Conservation (phyloP, 2,888 invertebrate genomes). For the Fabriciana adippe region DNA sequence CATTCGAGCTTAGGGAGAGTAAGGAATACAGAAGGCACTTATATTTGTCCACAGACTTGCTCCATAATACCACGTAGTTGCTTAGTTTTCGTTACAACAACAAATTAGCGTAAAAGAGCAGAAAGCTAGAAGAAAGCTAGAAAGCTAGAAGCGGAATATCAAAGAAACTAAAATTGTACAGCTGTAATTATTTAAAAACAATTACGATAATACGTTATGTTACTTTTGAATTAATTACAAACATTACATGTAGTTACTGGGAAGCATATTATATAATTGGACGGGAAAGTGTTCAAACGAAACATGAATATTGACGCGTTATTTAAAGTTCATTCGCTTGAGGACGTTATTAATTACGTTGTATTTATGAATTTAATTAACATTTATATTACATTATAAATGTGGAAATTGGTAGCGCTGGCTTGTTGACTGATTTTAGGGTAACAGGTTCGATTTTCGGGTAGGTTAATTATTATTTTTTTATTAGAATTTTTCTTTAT, state of each 20-base stretch:
- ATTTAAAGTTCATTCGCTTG: constrained; percentile 20
- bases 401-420: neutral
- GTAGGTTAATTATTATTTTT: neutral
- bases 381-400: neutral
- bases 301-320: constrained; percentile 25
- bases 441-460: neutral
- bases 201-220: neutral
- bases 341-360: constrained; percentile 20
- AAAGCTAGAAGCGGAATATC: too few relatives aligned
- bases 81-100: too few relatives aligned
- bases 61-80: too few relatives aligned
- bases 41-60: too few relatives aligned
- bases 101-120: too few relatives aligned
- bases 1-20: too few relatives aligned
- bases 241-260: constrained; percentile 16
- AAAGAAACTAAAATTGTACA: too few relatives aligned
- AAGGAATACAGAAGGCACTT: too few relatives aligned
- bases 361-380: constrained; percentile 9
- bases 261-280: constrained; percentile 24
- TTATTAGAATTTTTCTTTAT: too few relatives aligned
- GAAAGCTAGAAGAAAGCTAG: too few relatives aligned
- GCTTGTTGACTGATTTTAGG: neutral
- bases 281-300: constrained; percentile 28
- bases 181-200: too few relatives aligned
- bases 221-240: constrained; percentile 5